Evolutionary conservation across 2,888 invertebrate species (phyloP), one percentile per base, ranked within the genome.

Genomic region (Heterodera filipjevi): DNA sequence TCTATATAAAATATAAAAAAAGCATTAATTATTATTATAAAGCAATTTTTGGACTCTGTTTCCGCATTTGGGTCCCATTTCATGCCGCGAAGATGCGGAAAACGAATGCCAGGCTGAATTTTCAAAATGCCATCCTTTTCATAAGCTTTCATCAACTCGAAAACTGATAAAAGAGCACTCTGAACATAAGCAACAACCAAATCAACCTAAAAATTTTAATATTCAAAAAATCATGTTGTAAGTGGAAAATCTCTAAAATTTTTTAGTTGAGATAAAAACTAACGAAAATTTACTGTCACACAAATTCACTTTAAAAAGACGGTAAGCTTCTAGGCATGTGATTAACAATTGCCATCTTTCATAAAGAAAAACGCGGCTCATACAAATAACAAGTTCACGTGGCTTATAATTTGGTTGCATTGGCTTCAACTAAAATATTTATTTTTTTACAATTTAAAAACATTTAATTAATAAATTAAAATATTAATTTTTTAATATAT

Each of bases 331-430:
- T 59, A 83, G 46, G 10, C 85, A 66, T 19, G 79, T 49, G 39
- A 83, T 59, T 35, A 83, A 74, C 8, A 83, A 73, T 70, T 83
- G 83, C 83, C 83, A 83, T 49, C 81, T 82, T 75, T 83, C 83
- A 77, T 81, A 83, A 19, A 77, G 59, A 53, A 85, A 83, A 77
- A 83, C 81, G 3, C 83, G 64, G 53, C 84, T 85, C 82, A 83
- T 83, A 73, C 83, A 83, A 14, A 85, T 78, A 30, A 81, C 82
- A 27, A 83, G 71, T 27, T 76, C 53, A 16, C 83, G 76, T 16
- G 64, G 78, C n/a, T 33, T 39, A 22, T 76, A 16, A n/a, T 77
- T 80, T 2, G 76, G 80, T 14, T 39, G 53, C 59, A 30, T 46
- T 44, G 84, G 84, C 5, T 66, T 76, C n/a, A 84, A 53, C 82